These are phyloP conservation scores for Drosophila sproati DNA, from an alignment of 1,140 invertebrate genomes.

Conservation along the genomic window DNA sequence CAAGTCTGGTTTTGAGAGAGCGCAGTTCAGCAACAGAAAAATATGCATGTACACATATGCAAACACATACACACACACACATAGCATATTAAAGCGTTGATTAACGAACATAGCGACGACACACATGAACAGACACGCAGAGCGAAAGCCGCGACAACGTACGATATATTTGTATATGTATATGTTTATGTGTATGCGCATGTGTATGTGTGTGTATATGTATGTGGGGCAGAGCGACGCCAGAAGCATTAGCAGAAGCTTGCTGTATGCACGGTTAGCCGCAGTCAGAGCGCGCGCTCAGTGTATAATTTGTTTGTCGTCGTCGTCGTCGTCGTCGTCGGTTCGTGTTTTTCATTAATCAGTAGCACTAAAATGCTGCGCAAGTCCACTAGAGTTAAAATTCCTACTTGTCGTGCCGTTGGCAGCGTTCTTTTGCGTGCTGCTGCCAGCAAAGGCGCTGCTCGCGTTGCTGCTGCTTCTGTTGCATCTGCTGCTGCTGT, in stretches of 20 bases:
- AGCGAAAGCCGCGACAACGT: constrained; percentile 58
- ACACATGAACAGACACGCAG: constrained; percentile 26
- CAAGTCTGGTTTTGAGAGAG: constrained; percentile 65
- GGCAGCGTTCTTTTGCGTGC: constrained; percentile 67
- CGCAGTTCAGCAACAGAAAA: constrained; percentile 21
- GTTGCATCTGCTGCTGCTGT: constrained; percentile 5
- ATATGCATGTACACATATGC: constrained; percentile 52
- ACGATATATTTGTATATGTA: constrained; percentile 49
- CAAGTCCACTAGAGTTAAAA: constrained; percentile 82
- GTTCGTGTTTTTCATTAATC: constrained; percentile 72
- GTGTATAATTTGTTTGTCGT: constrained; percentile 56
- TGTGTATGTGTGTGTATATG: constrained; percentile 30
- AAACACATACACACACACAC: constrained; percentile 56
- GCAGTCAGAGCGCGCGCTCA: constrained; percentile 30
- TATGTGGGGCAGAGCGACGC: constrained; percentile 39
- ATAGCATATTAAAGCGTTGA: constrained; percentile 78
- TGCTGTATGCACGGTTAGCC: constrained; percentile 20
- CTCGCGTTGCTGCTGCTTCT: constrained; percentile 1
- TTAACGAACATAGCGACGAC: constrained; percentile 63
- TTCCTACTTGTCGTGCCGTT: constrained; percentile 65
- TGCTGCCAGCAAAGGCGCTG: constrained; percentile 28
- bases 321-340: constrained; percentile 10
- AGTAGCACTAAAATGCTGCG: constrained; percentile 82
- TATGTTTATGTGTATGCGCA: constrained; percentile 6
- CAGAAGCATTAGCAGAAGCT: constrained; percentile 35